A percentile compares a stretch with the other conserved stretches of the same genome.
phyloP scores from a whole-genome alignment of 1,140 invertebrate genomes.

The Drosophila sp. region DNA sequence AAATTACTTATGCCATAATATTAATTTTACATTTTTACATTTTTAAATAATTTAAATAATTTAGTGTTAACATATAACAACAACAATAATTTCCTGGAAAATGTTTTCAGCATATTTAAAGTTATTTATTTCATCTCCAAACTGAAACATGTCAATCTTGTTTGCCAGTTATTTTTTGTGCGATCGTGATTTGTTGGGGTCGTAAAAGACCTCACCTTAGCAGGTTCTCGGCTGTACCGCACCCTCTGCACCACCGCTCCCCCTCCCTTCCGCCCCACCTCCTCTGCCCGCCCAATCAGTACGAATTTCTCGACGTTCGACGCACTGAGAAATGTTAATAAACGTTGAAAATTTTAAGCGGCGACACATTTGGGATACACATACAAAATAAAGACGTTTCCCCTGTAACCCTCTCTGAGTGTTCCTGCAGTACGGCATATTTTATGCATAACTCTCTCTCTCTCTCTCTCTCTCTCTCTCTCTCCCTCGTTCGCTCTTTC shows the following conservation, averaged over 20 bases:
- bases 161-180: slow-evolving; percentile 22
- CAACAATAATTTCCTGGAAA: slow-evolving; percentile 7
- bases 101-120: neutral
- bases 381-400: slow-evolving; percentile 1
- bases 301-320: neutral
- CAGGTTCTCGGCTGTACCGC: slow-evolving; percentile 25
- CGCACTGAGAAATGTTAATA: slow-evolving; percentile 69
- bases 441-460: slow-evolving; percentile 43
- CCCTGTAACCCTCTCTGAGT: neutral
- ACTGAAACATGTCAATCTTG: slow-evolving; percentile 18
- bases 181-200: slow-evolving; percentile 36
- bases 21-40: no score
- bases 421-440: slow-evolving; percentile 10
- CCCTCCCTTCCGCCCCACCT: neutral
- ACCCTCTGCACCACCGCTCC: slow-evolving; percentile 4
- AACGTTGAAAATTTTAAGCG: slow-evolving; percentile 41
- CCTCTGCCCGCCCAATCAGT: neutral
- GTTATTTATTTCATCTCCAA: slow-evolving; percentile 9
- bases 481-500: neutral
- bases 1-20: no score
- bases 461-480: neutral
- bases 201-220: slow-evolving; percentile 60
- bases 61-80: no score
- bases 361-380: slow-evolving; percentile 54
- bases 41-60: no score